phyloP scores from a whole-genome alignment of 2,113 vertebrate genomes.

The Cyanocitta stelleri region DNA sequence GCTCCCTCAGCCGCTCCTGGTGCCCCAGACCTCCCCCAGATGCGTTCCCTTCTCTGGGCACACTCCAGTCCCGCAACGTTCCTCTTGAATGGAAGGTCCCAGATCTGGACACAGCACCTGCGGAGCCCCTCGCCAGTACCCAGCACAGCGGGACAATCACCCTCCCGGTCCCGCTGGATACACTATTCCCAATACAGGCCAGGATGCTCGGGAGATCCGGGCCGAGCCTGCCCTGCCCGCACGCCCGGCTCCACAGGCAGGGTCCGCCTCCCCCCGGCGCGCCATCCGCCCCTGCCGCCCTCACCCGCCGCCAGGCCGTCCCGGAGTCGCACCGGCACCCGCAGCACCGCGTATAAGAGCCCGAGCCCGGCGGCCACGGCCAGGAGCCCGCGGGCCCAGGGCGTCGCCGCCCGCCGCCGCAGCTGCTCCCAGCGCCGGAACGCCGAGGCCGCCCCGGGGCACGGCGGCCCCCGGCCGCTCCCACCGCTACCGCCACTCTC shows the following conservation, averaged over 20 bases:
- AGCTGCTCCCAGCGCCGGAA: conserved; percentile 69
- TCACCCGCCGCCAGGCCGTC: conserved; percentile 88
- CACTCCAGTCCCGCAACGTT: rapidly evolving
- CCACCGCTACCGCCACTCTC: neutral
- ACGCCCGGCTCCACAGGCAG: too few species aligned
- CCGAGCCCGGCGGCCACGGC: conserved; percentile 75
- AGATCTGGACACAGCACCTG: neutral
- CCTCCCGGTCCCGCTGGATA: neutral
- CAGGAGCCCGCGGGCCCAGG: conserved; percentile 82
- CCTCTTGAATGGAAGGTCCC: neutral
- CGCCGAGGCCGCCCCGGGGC: conserved; percentile 58
- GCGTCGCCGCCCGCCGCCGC: conserved; percentile 59
- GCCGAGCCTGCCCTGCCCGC: neutral
- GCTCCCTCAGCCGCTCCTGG: neutral
- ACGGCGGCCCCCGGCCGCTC: conserved; percentile 66
- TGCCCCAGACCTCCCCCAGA: neutral
- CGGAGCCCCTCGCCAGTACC: neutral
- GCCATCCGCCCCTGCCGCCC: neutral
- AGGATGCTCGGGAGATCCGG: neutral
- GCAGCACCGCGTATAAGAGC: conserved; percentile 84
- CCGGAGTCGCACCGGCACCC: conserved; percentile 89
- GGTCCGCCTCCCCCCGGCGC: neutral
- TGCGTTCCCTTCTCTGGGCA: neutral
- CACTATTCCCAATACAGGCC: neutral
- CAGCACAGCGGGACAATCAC: neutral